phyloP scores from a whole-genome alignment of 37 sponge, comb jelly and placozoan species.

The Axinella damicornis region DNA sequence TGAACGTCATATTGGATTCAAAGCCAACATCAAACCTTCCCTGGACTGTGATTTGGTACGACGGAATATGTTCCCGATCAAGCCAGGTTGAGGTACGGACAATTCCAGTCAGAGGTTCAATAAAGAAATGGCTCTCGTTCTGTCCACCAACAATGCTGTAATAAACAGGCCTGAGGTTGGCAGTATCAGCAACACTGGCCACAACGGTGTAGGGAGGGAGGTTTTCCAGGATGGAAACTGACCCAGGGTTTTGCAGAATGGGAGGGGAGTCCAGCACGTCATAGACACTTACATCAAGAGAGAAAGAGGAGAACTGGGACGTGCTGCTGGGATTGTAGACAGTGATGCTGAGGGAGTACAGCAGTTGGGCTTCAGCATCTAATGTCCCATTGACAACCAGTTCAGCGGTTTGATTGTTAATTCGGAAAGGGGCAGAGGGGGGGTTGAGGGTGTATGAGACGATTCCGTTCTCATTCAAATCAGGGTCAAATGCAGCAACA shows the following conservation, averaged over 20 bases:
- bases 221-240: constrained; percentile 53
- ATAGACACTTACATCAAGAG: constrained; percentile 17
- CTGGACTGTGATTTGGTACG: constrained; percentile 57
- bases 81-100: constrained; percentile 55
- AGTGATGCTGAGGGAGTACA: constrained; percentile 33
- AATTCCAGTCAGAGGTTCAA: constrained; percentile 68
- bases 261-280: constrained; percentile 64
- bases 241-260: not conserved
- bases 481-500: constrained; percentile 68
- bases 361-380: constrained; percentile 50
- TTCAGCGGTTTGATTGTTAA: constrained; percentile 56
- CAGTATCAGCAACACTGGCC: not conserved
- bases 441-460: constrained; percentile 35
- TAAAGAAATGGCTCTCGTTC: constrained; percentile 49
- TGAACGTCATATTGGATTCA: constrained; percentile 31
- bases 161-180: constrained; percentile 24
- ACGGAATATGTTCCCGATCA: constrained; percentile 52
- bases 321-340: constrained; percentile 29
- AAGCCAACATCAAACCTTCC: constrained; percentile 26
- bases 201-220: constrained; percentile 49
- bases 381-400: constrained; percentile 31
- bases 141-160: constrained; percentile 77
- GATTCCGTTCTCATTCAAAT: constrained; percentile 45
- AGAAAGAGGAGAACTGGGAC: not conserved
- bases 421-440: constrained; percentile 25